Conservation (phyloP, 2,888 invertebrate species). For the Nomada lathburiana region DNA sequence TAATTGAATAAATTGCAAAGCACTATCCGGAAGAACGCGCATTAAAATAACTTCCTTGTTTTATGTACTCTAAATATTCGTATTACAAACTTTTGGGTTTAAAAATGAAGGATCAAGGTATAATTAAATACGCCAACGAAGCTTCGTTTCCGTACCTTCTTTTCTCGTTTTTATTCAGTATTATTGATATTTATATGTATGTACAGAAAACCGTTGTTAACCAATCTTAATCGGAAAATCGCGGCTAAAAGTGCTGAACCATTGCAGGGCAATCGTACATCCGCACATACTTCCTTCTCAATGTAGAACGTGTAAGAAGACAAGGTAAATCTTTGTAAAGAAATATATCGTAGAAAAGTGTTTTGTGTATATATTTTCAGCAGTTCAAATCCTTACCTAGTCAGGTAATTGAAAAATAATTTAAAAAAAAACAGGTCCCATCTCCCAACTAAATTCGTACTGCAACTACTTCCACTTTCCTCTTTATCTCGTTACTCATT, state of each 20-base stretch:
- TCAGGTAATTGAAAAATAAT: conserved; percentile 56
- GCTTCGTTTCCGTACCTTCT: conserved; percentile 76
- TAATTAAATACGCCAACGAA: background rate
- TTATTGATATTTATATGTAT: conserved; percentile 78
- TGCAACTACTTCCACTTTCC: conserved; percentile 46
- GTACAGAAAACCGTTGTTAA: conserved; percentile 80
- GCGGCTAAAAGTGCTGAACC: conserved; percentile 55
- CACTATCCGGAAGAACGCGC: no score
- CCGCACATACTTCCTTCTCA: conserved; percentile 44
- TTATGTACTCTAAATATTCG: no score
- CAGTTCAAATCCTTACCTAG: conserved; percentile 58
- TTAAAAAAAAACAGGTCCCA: conserved; percentile 63
- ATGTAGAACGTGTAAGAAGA: conserved; percentile 61
- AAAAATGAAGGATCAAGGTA: background rate
- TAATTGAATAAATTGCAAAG: no score
- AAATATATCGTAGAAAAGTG: conserved; percentile 71
- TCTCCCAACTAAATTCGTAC: conserved; percentile 59
- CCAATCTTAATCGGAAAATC: conserved; percentile 63
- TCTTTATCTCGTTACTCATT: conserved; percentile 2
- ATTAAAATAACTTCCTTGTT: no score
- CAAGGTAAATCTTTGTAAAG: conserved; percentile 59
- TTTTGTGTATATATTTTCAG: conserved; percentile 59
- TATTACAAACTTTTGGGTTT: no score
- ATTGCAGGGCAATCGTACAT: conserved; percentile 51
- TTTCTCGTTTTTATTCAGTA: conserved; percentile 81